Percentiles rank a stretch among this genome's conserved stretches.
These are phyloP conservation scores for Microchrysa polita DNA, from an alignment of 2,888 invertebrate species.

Conservation along the genomic window DNA sequence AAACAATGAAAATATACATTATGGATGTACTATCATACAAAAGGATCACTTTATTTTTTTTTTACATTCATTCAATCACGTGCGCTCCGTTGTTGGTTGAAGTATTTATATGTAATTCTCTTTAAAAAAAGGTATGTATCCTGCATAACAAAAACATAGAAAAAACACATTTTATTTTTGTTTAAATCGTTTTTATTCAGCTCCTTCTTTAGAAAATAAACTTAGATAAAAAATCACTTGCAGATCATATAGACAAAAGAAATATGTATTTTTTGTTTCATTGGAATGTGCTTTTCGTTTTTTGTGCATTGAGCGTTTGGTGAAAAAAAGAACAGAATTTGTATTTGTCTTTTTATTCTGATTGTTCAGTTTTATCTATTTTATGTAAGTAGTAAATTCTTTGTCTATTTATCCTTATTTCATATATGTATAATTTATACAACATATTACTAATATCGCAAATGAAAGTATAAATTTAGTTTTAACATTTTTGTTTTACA, in stretches of 20 bases:
- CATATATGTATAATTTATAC: conserved; percentile 41
- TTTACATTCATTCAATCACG: too few species aligned
- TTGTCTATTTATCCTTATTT: conserved; percentile 18
- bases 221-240: conserved; percentile 8
- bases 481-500: conserved; percentile 21
- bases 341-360: conserved; percentile 5
- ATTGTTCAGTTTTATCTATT: conserved; percentile 18
- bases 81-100: not conserved
- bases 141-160: conserved; percentile 21
- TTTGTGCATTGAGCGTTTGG: not conserved
- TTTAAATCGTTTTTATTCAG: conserved; percentile 4
- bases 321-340: not conserved
- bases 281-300: conserved; percentile 30
- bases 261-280: not conserved
- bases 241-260: conserved; percentile 20
- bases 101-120: not conserved
- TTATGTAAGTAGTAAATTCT: conserved; percentile 47
- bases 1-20: too few species aligned
- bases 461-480: conserved; percentile 29
- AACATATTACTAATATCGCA: conserved; percentile 47
- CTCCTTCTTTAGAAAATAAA: not conserved
- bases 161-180: not conserved
- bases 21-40: too few species aligned
- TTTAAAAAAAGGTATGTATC: not conserved
- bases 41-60: too few species aligned